These are phyloP conservation scores for Ivindomyrus marchei DNA, from an alignment of 2,113 vertebrate genomes.

Conservation along the genomic window DNA sequence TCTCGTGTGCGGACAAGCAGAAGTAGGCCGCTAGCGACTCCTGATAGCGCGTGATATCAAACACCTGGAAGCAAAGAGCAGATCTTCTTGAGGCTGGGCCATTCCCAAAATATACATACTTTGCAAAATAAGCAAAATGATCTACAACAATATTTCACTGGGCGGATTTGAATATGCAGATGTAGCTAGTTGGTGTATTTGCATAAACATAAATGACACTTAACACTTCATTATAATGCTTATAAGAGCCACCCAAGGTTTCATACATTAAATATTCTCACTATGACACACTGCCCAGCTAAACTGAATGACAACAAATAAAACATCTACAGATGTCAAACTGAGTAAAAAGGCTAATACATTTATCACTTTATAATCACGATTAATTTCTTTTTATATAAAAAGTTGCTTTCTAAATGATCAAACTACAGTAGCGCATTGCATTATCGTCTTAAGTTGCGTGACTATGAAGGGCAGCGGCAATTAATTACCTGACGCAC, in stretches of 20 bases:
- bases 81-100: background rate
- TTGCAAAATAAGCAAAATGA: background rate
- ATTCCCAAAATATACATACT: background rate
- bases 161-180: background rate
- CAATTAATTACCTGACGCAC: background rate
- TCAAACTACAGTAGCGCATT: background rate
- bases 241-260: background rate
- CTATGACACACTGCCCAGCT: background rate
- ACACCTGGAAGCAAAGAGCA: conserved; percentile 67
- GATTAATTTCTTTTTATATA: background rate
- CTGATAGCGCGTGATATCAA: conserved; percentile 92
- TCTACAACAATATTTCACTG: background rate
- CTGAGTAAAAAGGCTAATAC: background rate
- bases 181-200: background rate
- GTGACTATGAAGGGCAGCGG: background rate
- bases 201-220: background rate
- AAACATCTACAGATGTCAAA: background rate
- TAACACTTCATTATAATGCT: background rate
- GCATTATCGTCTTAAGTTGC: background rate
- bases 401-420: background rate
- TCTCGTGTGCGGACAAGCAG: conserved; percentile 85
- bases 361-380: background rate
- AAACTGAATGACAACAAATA: background rate
- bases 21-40: conserved; percentile 95
- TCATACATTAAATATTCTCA: background rate